These are phyloP conservation scores for Orchesella cincta DNA, from an alignment of 1,140 invertebrate genomes.

Conservation along the genomic window DNA sequence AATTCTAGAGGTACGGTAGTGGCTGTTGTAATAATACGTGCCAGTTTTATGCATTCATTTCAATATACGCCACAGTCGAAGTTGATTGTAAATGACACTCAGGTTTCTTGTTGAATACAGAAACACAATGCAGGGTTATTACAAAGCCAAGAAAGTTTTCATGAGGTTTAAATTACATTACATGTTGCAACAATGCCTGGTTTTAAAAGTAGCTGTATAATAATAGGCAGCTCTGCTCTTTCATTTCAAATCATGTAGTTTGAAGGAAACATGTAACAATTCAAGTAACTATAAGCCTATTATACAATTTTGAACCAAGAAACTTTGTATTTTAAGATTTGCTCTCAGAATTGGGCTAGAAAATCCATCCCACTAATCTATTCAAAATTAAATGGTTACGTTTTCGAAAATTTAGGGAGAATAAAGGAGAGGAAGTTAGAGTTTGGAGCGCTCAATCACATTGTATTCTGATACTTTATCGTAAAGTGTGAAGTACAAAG, in stretches of 20 bases:
- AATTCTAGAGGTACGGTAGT: not conserved
- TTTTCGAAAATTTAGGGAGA: not conserved
- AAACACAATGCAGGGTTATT: slow-evolving; percentile 17
- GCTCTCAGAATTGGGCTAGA: slow-evolving; percentile 11
- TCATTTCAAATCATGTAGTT: not conserved
- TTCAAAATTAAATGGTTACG: slow-evolving; percentile 12
- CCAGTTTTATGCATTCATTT: not conserved
- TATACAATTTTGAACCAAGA: not conserved
- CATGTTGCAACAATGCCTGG: not conserved
- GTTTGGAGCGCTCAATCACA: not conserved
- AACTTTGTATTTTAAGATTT: not conserved
- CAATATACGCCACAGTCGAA: not conserved
- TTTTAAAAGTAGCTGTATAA: not conserved
- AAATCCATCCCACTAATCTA: slow-evolving; percentile 15
- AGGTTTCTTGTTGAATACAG: not conserved
- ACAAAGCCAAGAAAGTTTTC: slow-evolving; percentile 20
- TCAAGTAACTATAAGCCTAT: not conserved
- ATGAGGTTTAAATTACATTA: slow-evolving; percentile 2
- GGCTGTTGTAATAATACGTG: not conserved
- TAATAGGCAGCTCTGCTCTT: not conserved
- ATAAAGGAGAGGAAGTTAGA: slow-evolving; percentile 21
- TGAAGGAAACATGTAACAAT: not conserved
- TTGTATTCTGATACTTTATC: too few species aligned
- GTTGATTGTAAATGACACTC: slow-evolving; percentile 3
- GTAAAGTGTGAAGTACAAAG: not conserved